Percentiles rank a stretch among this genome's conserved stretches.
Evolutionary conservation across 2,797 vertebrate genomes (phyloP).

Genomic region (Typhlichthys subterraneus): DNA sequence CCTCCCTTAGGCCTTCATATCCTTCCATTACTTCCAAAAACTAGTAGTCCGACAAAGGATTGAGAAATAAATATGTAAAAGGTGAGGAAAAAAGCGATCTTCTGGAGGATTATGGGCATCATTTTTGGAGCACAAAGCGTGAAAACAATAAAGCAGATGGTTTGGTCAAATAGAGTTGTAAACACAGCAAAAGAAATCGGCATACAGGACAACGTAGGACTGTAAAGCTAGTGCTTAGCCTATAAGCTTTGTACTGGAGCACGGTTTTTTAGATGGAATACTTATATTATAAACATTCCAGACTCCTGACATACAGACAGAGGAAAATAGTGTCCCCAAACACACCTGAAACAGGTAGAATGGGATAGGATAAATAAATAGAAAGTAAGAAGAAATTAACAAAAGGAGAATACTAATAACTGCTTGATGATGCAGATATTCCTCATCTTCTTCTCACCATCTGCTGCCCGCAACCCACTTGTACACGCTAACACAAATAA

Average conservation of each 20-base stretch:
- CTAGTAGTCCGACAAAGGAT: conserved; percentile 21
- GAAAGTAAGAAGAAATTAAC: neutral
- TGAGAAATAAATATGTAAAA: conserved; percentile 29
- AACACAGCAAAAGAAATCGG: conserved; percentile 26
- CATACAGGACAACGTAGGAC: conserved; percentile 14
- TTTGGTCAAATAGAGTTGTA: conserved; percentile 51
- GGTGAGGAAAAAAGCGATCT: conserved; percentile 53
- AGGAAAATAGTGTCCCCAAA: neutral
- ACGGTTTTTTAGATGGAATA: too few relatives aligned
- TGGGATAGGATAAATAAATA: neutral
- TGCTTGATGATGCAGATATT: conserved; percentile 29
- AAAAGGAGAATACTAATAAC: neutral
- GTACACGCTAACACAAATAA: neutral
- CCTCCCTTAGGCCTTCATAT: conserved; percentile 41
- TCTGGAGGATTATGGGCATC: conserved; percentile 71
- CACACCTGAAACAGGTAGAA: neutral
- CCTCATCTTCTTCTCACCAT: conserved; percentile 40
- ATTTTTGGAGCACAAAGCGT: conserved; percentile 60
- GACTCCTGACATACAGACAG: too few relatives aligned
- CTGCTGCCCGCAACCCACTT: conserved; percentile 23
- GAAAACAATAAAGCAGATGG: conserved; percentile 58
- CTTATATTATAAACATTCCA: too few relatives aligned
- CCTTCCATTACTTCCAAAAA: conserved; percentile 54
- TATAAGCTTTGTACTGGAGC: too few relatives aligned
- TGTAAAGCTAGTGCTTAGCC: too few relatives aligned